Conservation (phyloP, 2,888 invertebrate genomes). For the Electrophaes corylata region DNA sequence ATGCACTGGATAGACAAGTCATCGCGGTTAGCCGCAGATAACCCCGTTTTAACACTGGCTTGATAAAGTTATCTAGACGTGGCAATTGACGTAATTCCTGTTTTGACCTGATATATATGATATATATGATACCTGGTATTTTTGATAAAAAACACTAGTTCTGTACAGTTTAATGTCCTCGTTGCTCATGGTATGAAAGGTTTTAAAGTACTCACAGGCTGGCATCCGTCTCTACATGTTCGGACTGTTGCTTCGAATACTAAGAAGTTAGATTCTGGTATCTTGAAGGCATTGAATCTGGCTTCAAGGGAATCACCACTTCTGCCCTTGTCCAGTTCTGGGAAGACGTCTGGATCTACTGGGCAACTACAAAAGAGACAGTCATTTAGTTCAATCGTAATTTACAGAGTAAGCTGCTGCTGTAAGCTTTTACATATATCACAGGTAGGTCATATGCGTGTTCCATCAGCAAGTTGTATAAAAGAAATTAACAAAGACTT, state of each 20-base stretch:
- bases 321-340: conserved; percentile 93
- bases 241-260: conserved; percentile 96
- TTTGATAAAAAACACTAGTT: conserved; percentile 25
- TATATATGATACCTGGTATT: too few relatives aligned
- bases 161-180: neutral
- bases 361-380: conserved; percentile 87
- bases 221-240: conserved; percentile 94
- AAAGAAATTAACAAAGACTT: neutral
- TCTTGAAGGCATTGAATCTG: conserved; percentile 96
- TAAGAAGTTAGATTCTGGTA: conserved; percentile 96
- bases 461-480: too few relatives aligned
- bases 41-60: conserved; percentile 48
- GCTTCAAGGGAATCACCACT: conserved; percentile 95
- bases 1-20: conserved; percentile 26
- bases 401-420: neutral
- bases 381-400: neutral
- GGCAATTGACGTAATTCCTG: conserved; percentile 58
- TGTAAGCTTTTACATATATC: too few relatives aligned
- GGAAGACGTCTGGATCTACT: conserved; percentile 95
- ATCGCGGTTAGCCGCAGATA: conserved; percentile 48
- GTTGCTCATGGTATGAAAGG: neutral
- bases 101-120: conserved; percentile 36
- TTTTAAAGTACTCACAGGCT: conserved; percentile 85
- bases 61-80: conserved; percentile 52
- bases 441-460: too few relatives aligned